Evolutionary conservation across 1,140 invertebrate genomes (phyloP).

Genomic region (Drosophila tropicalis): DNA sequence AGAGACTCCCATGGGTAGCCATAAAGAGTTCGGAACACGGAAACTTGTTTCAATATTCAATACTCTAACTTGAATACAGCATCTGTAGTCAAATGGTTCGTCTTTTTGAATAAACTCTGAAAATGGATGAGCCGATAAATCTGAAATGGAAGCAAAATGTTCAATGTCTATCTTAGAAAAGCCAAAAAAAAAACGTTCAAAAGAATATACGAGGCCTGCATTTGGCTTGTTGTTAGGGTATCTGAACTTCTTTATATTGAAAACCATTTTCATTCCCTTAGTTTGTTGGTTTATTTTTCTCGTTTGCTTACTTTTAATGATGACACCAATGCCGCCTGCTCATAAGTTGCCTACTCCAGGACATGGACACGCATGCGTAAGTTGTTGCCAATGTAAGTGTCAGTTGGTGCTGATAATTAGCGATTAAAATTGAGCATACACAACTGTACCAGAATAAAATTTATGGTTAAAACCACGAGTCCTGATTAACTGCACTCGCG

Average conservation of each 20-base stretch:
- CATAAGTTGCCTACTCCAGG: conserved; percentile 59
- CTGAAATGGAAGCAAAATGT: too few species aligned
- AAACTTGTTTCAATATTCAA: conserved; percentile 61
- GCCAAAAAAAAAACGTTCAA: too few species aligned
- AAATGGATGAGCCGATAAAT: too few species aligned
- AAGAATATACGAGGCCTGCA: too few species aligned
- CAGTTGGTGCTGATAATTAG: conserved; percentile 77
- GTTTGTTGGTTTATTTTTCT: background rate
- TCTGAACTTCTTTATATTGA: background rate
- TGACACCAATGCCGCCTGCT: conserved; percentile 62
- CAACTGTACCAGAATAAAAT: conserved; percentile 54
- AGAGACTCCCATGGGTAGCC: conserved; percentile 30
- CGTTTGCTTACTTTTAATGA: conserved; percentile 42
- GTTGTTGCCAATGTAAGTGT: conserved; percentile 76
- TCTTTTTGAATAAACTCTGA: background rate
- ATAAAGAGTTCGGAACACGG: conserved; percentile 32
- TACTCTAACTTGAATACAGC: background rate
- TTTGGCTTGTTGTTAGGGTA: conserved; percentile 11
- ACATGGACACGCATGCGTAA: conserved; percentile 75
- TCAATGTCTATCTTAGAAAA: too few species aligned
- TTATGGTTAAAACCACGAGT: conserved; percentile 52
- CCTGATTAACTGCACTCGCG: conserved; percentile 63
- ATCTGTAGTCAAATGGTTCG: background rate
- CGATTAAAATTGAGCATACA: conserved; percentile 60
- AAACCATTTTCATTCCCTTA: background rate